Percentiles rank a stretch among this genome's conserved stretches.
Evolutionary conservation across 2,888 invertebrate genomes (phyloP).

Genomic region (Cheiracanthium punctorium): DNA sequence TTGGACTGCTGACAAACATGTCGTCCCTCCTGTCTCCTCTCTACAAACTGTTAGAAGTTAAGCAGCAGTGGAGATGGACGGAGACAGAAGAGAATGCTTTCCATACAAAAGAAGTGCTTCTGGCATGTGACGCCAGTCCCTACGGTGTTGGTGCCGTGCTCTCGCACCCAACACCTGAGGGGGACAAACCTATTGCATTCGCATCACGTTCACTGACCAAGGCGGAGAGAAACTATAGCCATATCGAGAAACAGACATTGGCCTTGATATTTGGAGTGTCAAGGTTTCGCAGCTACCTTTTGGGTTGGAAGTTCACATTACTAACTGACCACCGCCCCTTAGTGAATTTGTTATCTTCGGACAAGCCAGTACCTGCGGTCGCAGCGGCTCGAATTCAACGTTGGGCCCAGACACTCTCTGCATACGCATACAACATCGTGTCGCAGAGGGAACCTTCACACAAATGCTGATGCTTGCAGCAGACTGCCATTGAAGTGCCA

Average conservation of each 20-base stretch:
- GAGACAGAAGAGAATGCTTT: constrained; percentile 61
- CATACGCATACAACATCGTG: no score
- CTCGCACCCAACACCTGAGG: constrained; percentile 72
- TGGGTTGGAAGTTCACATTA: constrained; percentile 76
- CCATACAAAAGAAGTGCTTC: constrained; percentile 74
- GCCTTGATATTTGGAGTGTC: constrained; percentile 76
- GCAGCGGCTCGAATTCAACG: no score
- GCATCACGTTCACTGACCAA: constrained; percentile 69
- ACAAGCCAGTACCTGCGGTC: no score
- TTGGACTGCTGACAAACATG: constrained; percentile 73
- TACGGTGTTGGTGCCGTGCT: constrained; percentile 72
- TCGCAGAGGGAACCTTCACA: no score
- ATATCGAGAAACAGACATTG: constrained; percentile 74
- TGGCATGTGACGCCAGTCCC: constrained; percentile 76
- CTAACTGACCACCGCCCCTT: constrained; percentile 76
- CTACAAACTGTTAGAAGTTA: constrained; percentile 70
- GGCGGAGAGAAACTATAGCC: constrained; percentile 71
- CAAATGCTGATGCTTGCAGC: no score
- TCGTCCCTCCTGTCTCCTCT: constrained; percentile 72
- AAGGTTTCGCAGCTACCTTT: constrained; percentile 76
- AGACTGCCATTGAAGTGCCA: no score
- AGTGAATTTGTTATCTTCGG: constrained; percentile 52
- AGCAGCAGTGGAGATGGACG: constrained; percentile 70
- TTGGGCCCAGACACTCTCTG: no score
- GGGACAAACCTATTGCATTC: constrained; percentile 74